Evolutionary conservation across 2,797 vertebrate species (phyloP), one percentile per base, ranked within the genome.

Genomic region (Malacoctenus gilli): DNA sequence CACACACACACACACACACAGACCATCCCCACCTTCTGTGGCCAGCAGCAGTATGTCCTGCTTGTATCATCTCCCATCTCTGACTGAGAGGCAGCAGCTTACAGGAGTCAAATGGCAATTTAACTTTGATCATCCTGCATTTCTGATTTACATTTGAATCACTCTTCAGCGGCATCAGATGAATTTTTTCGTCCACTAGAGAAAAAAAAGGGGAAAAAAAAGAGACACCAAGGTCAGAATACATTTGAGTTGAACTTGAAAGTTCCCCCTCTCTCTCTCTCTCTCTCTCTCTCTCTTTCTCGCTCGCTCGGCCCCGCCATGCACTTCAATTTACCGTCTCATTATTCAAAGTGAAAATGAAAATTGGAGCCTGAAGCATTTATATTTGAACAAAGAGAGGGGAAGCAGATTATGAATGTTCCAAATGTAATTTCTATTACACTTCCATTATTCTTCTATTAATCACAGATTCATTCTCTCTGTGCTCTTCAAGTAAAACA

Each of bases 351-450:
- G 79, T 81, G 85, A 83, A 89, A 88, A 88, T 82, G 81, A 89
- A 89, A 88, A 89, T 85, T 86, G 87, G 74, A 86, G 87, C 84
- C 88, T 67, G 75, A 68, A 91, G 90, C 86, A 86, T 87, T 89
- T 90, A 87, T 90, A 82, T 91, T 91, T 89, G 87, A 91, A 91
- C 89, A 91, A 92, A 91, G 86, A 85, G 80, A 78, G 72, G 73
- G 60, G 82, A 72, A 83, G 81, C 78, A 90, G 89, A 92, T 90
- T 91, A 91, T 91, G 87, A 84, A 88, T 90, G 87, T 89, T 86
- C 75, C 82, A 87, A 92, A 87, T 85, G 83, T 90, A 87, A 91
- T 91, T 92, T 91, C 86, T 91, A 91, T 92, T 92, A 90, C 87
- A 87, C 73, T 91, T 91, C 85, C 85, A 91, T 91, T 90, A 91